Percentiles rank a stretch among this genome's conserved stretches.
Conservation (phyloP, 2,113 vertebrate species). For the Setophaga kirtlandii region DNA sequence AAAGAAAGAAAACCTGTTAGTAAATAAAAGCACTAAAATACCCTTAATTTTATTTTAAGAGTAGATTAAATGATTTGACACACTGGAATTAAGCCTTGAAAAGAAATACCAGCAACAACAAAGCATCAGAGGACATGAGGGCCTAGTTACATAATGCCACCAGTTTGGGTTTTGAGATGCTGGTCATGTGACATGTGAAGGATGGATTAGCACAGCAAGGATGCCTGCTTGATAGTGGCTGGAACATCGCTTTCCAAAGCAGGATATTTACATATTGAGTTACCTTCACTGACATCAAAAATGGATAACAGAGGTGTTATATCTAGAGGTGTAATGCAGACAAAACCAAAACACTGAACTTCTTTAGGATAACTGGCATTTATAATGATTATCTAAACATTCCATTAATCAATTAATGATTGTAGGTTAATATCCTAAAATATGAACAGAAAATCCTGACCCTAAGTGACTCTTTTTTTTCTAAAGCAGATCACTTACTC, state of each 20-base stretch:
- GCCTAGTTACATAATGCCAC: not conserved
- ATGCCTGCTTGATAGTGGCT: not conserved
- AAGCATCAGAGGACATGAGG: not conserved
- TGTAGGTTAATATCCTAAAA: not conserved
- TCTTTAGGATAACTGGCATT: not conserved
- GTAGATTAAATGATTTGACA: not conserved
- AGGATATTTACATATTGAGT: not conserved
- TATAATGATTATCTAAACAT: not conserved
- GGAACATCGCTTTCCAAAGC: not conserved
- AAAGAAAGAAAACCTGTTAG: rapidly evolving
- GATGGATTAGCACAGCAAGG: not conserved
- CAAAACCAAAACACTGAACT: not conserved
- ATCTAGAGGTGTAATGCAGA: not conserved
- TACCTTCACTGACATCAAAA: not conserved
- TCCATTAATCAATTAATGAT: not conserved
- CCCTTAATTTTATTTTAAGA: not conserved
- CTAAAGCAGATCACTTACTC: not conserved
- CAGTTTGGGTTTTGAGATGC: rapidly evolving
- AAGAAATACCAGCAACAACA: not conserved
- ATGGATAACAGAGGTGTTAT: not conserved
- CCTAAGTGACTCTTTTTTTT: not conserved
- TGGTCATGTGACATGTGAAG: not conserved
- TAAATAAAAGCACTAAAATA: not conserved
- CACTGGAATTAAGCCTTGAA: not conserved
- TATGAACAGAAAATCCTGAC: not conserved